These are phyloP conservation scores for Haliclona indistincta DNA, from an alignment of 37 sponge, comb jelly and placozoan species.

Conservation along the genomic window DNA sequence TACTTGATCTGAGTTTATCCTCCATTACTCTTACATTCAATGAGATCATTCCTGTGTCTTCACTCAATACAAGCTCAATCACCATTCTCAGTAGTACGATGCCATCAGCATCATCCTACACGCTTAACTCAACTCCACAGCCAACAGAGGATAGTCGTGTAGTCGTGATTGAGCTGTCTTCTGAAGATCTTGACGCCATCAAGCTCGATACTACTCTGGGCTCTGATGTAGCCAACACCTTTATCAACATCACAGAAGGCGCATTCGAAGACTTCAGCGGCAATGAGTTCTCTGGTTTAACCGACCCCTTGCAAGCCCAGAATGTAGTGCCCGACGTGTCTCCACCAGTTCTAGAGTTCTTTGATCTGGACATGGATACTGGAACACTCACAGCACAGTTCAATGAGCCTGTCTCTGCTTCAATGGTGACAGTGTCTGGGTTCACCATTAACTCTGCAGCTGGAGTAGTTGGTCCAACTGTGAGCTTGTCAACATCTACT, in stretches of 20 bases:
- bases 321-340: conserved; percentile 49
- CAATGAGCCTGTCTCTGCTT: conserved; percentile 53
- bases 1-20: conserved; percentile 42
- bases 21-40: conserved; percentile 34
- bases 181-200: conserved; percentile 70
- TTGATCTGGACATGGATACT: conserved; percentile 61
- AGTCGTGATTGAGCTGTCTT: conserved; percentile 49
- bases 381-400: conserved; percentile 69
- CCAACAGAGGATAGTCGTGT: conserved; percentile 14
- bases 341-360: conserved; percentile 50
- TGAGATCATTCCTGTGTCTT: conserved; percentile 45
- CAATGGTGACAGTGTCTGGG: conserved; percentile 20
- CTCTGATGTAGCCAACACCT: conserved; percentile 54
- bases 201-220: conserved; percentile 61
- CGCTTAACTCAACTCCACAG: conserved; percentile 26
- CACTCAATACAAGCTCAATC: conserved; percentile 5
- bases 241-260: conserved; percentile 34
- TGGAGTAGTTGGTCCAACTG: conserved; percentile 3
- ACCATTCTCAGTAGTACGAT: not conserved
- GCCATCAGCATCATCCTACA: conserved; percentile 23
- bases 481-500: conserved; percentile 34
- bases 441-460: conserved; percentile 28
- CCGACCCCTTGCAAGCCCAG: conserved; percentile 32
- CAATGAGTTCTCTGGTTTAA: conserved; percentile 30
- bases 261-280: conserved; percentile 60